Conservation (phyloP, 1,140 invertebrate genomes). For the Drosophila willistoni region DNA sequence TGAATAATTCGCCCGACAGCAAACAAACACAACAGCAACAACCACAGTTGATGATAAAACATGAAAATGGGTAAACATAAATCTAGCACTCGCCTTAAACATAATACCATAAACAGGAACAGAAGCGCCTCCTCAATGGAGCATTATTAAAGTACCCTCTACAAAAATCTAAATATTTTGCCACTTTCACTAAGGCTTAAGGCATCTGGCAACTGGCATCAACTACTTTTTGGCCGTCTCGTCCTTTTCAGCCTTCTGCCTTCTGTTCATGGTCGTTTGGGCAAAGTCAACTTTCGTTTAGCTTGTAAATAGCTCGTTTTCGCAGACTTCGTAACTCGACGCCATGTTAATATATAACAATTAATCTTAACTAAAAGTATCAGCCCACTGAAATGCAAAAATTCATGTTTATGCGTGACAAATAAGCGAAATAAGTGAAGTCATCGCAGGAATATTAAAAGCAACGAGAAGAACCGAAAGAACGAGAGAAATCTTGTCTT, state of each 20-base stretch:
- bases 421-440: no score
- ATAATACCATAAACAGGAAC: constrained; percentile 49
- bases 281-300: constrained; percentile 82
- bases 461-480: background rate
- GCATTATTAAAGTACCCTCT: constrained; percentile 46
- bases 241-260: constrained; percentile 20
- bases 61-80: constrained; percentile 78
- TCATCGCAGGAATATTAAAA: no score
- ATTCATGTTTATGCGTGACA: constrained; percentile 28
- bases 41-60: constrained; percentile 76
- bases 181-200: constrained; percentile 43
- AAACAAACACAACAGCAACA: constrained; percentile 25
- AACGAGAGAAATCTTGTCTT: no score
- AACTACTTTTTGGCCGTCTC: constrained; percentile 12
- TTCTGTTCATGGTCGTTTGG: constrained; percentile 51
- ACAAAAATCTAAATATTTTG: constrained; percentile 12
- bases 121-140: constrained; percentile 52
- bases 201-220: constrained; percentile 16
- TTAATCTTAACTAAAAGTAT: constrained; percentile 81
- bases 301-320: constrained; percentile 83
- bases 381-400: constrained; percentile 39
- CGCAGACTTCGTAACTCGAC: constrained; percentile 81
- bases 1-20: constrained; percentile 68
- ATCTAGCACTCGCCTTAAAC: constrained; percentile 60
- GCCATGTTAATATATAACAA: constrained; percentile 82